Evolutionary conservation across 2,113 vertebrate genomes (phyloP).

Genomic region (Amia ocellicauda): DNA sequence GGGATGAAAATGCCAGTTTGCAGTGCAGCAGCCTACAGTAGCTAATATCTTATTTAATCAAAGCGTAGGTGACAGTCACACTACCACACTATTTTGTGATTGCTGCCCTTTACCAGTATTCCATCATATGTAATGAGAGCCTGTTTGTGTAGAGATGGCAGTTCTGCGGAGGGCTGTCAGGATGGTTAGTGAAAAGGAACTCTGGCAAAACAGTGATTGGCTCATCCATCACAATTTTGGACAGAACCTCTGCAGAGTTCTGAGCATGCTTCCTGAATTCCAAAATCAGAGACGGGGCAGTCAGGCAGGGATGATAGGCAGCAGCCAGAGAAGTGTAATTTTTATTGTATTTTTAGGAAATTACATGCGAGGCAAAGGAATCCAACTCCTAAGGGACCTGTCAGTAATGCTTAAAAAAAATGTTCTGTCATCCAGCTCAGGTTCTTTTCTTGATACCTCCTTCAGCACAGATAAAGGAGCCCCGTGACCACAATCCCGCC

Average conservation of each 20-base stretch:
- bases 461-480: too few relatives aligned
- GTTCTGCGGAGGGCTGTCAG: conserved; percentile 1
- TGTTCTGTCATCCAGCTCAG: conserved; percentile 19
- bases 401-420: conserved; percentile 23
- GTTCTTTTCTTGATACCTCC: neutral
- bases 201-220: conserved; percentile 8
- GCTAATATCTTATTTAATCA: conserved; percentile 3
- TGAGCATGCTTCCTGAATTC: conserved; percentile 6
- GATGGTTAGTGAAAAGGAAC: conserved; percentile 9
- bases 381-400: conserved; percentile 21
- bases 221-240: conserved; percentile 28
- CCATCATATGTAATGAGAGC: neutral
- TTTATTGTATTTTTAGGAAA: conserved; percentile 25
- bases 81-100: neutral
- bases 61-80: neutral
- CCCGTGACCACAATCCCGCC: too few relatives aligned
- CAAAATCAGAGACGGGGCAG: conserved; percentile 15
- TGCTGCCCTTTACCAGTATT: neutral
- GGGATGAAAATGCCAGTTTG: too few relatives aligned
- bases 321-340: conserved; percentile 28
- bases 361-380: conserved; percentile 21
- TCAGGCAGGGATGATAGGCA: conserved; percentile 22
- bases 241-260: neutral
- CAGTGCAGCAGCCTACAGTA: too few relatives aligned
- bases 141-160: conserved; percentile 12